Percentiles rank a stretch among this genome's conserved stretches.
phyloP scores from a whole-genome alignment of 2,113 vertebrate species.

The Gorilla gorilla region DNA sequence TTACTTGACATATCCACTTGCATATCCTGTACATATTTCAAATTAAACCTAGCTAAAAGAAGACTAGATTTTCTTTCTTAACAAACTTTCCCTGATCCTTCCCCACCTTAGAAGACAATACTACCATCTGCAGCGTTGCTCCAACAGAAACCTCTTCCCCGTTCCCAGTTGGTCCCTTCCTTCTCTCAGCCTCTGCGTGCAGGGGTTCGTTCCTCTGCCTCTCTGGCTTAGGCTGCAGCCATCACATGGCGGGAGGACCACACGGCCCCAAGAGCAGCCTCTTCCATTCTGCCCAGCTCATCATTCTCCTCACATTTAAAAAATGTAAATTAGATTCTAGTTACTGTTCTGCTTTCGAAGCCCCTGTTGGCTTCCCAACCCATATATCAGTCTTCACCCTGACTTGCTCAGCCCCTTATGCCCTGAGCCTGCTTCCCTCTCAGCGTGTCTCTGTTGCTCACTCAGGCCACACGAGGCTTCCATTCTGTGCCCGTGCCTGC shows the following conservation, averaged over 20 bases:
- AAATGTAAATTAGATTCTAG: too few species aligned
- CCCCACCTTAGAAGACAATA: not conserved
- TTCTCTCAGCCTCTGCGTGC: not conserved
- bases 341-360: not conserved
- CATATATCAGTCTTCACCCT: accelerated
- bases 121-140: not conserved
- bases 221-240: not conserved
- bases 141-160: not conserved
- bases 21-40: accelerated
- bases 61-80: not conserved
- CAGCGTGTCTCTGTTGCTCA: accelerated
- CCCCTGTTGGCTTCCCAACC: accelerated
- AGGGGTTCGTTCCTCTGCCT: accelerated
- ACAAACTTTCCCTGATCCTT: not conserved
- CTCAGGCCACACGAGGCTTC: not conserved
- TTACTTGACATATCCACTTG: accelerated
- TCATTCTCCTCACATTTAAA: not conserved
- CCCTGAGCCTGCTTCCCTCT: not conserved
- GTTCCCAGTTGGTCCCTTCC: not conserved
- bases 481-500: accelerated
- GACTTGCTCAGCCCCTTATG: not conserved
- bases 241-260: accelerated
- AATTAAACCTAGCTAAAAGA: not conserved
- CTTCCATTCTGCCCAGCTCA: accelerated
- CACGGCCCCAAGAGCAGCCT: accelerated